These are phyloP conservation scores for Dromiciops gliroides DNA, from an alignment of 2,113 vertebrate genomes.

Conservation along the genomic window DNA sequence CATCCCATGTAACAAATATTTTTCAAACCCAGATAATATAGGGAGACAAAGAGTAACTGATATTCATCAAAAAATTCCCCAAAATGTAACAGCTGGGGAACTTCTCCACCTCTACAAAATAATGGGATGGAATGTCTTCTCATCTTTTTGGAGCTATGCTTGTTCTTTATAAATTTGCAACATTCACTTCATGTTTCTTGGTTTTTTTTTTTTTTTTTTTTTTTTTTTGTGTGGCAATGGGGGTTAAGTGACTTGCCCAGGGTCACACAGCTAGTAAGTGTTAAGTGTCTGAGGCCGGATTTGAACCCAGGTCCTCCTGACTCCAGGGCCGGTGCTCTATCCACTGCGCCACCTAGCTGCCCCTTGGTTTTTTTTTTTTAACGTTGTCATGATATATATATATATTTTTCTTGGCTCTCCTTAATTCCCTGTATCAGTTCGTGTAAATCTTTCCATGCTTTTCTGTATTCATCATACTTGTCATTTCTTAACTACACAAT, in stretches of 20 bases:
- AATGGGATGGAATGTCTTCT: not conserved
- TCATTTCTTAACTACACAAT: not conserved
- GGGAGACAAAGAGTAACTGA: not conserved
- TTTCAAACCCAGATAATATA: not conserved
- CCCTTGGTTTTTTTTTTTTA: not conserved
- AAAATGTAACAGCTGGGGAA: not conserved
- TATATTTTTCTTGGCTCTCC: not conserved
- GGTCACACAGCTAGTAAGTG: too few relatives aligned
- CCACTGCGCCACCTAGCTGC: too few relatives aligned
- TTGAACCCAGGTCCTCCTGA: too few relatives aligned
- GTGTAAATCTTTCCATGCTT: not conserved
- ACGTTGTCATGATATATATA: not conserved
- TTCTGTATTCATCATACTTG: not conserved
- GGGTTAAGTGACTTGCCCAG: too few relatives aligned
- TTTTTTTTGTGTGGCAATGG: too few relatives aligned
- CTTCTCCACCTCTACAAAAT: not conserved
- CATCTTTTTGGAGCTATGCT: not conserved
- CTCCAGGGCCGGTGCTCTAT: too few relatives aligned
- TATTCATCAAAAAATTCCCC: not conserved
- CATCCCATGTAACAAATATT: not conserved
- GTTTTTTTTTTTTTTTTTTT: not conserved
- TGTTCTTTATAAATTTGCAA: not conserved
- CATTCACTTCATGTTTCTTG: not conserved
- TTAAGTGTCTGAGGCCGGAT: too few relatives aligned
- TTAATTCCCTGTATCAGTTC: not conserved